Conservation (phyloP, 2,797 vertebrate species). For the Limnodromus scolopaceus region DNA sequence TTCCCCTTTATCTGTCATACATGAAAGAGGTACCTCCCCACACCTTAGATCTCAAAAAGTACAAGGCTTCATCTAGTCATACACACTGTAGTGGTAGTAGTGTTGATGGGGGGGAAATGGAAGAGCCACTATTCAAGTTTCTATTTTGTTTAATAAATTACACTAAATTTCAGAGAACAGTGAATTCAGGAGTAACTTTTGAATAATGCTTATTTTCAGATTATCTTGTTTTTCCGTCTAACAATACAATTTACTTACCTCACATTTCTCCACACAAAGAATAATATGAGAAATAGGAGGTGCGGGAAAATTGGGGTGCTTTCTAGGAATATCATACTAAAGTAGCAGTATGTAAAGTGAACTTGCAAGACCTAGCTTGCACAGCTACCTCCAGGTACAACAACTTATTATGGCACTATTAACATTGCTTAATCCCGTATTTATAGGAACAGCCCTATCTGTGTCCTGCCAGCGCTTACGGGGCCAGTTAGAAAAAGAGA, state of each 20-base stretch:
- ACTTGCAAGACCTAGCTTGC: not conserved
- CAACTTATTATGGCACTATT: not conserved
- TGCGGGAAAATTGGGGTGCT: not conserved
- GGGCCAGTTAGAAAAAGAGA: not conserved
- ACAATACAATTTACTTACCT: not conserved
- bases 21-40: fast-evolving
- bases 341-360: not conserved
- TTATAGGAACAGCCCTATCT: not conserved
- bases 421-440: not conserved
- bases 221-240: not conserved
- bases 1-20: fast-evolving
- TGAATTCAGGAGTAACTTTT: not conserved
- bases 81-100: fast-evolving
- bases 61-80: fast-evolving
- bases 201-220: not conserved
- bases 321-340: not conserved
- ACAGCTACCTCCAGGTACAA: not conserved
- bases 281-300: not conserved
- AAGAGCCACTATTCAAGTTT: not conserved
- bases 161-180: not conserved
- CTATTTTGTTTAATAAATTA: not conserved
- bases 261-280: not conserved
- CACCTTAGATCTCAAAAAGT: fast-evolving
- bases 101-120: fast-evolving
- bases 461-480: fast-evolving